Evolutionary conservation across 2,797 vertebrate species (phyloP).

Genomic region (Danionella dracula): DNA sequence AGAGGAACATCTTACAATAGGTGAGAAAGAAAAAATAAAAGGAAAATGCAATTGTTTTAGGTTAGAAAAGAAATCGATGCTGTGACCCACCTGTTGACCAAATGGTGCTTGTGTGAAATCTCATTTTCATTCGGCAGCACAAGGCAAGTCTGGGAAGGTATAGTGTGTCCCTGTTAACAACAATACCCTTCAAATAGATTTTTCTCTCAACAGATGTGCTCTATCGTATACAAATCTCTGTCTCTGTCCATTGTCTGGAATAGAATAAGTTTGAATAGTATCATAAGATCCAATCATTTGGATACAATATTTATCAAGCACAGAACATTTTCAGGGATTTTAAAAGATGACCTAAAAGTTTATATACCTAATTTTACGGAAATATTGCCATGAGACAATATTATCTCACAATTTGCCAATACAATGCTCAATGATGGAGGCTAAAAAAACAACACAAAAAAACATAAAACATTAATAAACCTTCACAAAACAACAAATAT

Average conservation of each 20-base stretch:
- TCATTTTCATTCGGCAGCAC: conserved; percentile 12
- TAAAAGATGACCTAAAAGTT: too few species aligned
- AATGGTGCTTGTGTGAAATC: conserved; percentile 9
- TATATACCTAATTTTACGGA: too few species aligned
- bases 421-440: too few species aligned
- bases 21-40: conserved; percentile 16
- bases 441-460: too few species aligned
- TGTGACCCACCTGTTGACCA: conserved; percentile 29
- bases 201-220: background rate
- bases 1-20: conserved; percentile 37
- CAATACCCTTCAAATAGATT: background rate
- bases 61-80: background rate
- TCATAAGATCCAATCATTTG: too few species aligned
- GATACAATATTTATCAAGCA: too few species aligned
- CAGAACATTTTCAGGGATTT: too few species aligned
- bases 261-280: too few species aligned
- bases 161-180: conserved; percentile 9
- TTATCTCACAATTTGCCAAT: too few species aligned
- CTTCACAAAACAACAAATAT: too few species aligned
- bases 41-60: conserved; percentile 14
- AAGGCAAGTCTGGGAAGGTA: conserved; percentile 1
- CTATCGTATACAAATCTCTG: background rate
- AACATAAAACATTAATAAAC: too few species aligned
- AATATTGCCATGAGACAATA: too few species aligned
- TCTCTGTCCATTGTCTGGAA: background rate